Conservation (phyloP, 2,888 invertebrate genomes). For the Sminthurinus aureus region DNA sequence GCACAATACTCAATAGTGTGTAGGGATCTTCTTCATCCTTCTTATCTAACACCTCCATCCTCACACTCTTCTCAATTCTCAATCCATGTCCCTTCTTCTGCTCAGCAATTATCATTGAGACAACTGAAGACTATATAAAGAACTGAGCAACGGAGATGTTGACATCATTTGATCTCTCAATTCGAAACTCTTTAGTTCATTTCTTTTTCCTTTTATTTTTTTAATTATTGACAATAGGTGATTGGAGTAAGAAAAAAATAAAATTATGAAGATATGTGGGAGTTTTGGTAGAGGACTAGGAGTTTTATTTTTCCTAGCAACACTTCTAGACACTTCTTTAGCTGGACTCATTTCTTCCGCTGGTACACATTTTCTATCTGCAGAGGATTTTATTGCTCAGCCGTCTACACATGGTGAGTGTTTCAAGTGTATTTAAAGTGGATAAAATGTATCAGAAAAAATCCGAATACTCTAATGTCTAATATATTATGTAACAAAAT, state of each 20-base stretch:
- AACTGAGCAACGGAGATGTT: neutral
- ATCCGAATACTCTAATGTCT: too few species aligned
- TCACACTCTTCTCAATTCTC: neutral
- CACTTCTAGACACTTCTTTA: neutral
- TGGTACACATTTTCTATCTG: neutral
- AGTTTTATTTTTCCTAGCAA: neutral
- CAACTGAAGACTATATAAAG: slow-evolving; percentile 7
- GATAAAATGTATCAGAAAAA: too few species aligned
- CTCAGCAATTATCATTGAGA: neutral
- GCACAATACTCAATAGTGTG: neutral
- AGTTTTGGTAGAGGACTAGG: neutral
- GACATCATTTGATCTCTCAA: neutral
- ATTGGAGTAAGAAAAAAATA: neutral
- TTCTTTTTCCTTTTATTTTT: neutral
- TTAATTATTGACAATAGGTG: neutral
- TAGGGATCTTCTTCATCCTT: neutral
- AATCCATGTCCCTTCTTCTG: neutral
- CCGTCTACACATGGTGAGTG: neutral
- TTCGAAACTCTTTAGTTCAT: neutral
- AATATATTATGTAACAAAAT: too few species aligned
- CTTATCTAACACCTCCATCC: neutral
- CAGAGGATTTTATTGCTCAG: neutral
- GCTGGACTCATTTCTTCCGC: neutral
- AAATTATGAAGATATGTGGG: neutral
- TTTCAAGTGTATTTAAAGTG: too few species aligned